Conservation (phyloP, 2,797 vertebrate genomes). For the Callimico goeldii region DNA sequence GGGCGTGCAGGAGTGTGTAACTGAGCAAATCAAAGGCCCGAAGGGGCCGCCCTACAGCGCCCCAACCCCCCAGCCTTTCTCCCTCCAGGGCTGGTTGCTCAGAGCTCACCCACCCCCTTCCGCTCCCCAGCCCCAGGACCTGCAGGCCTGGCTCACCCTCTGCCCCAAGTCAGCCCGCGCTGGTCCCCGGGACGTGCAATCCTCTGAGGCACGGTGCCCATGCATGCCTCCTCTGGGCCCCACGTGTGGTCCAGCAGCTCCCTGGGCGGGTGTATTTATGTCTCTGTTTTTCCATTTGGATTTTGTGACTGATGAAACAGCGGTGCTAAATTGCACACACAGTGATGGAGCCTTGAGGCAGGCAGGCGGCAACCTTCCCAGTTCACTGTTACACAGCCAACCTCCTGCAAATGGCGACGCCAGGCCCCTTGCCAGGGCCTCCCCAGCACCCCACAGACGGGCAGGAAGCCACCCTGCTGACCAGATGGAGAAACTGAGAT, state of each 20-base stretch:
- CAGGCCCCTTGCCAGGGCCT: background rate
- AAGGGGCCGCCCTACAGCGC: accelerated
- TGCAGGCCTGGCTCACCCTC: background rate
- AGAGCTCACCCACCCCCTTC: background rate
- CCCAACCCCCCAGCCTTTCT: background rate
- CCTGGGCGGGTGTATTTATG: constrained; percentile 49
- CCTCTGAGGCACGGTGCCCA: background rate
- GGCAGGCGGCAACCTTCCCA: background rate
- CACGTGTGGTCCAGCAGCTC: background rate
- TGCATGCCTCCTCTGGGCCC: background rate
- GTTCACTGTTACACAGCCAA: background rate
- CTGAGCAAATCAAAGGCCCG: background rate
- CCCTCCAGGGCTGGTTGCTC: background rate
- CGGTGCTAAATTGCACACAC: constrained; percentile 26
- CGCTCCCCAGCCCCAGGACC: background rate
- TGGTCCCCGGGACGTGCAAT: background rate
- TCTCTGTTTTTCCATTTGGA: constrained; percentile 63
- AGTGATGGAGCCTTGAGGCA: background rate
- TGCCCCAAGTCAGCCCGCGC: accelerated
- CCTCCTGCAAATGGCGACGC: background rate
- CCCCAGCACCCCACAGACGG: background rate
- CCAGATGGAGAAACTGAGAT: background rate
- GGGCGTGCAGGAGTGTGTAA: background rate
- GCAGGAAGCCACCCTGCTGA: background rate
- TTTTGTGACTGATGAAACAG: constrained; percentile 73